phyloP scores from a whole-genome alignment of 2,888 invertebrate species.

The Globia sparganii region DNA sequence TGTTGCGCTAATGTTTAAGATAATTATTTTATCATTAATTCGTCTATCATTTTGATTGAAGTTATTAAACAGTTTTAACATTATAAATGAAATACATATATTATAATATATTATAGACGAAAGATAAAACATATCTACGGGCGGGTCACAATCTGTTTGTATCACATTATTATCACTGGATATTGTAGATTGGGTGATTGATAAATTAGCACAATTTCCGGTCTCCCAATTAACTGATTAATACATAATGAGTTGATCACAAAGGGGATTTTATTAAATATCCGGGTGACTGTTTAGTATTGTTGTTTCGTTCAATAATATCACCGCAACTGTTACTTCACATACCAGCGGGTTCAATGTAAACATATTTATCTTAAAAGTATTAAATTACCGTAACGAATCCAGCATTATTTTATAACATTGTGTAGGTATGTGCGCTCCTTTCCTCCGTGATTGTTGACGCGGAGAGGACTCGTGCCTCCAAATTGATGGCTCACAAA shows the following conservation, averaged over 20 bases:
- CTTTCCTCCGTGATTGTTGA: neutral
- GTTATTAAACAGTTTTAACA: too few relatives aligned
- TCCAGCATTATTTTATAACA: neutral
- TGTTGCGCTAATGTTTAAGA: too few relatives aligned
- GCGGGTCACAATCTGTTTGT: neutral
- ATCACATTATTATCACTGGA: neutral
- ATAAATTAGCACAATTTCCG: neutral
- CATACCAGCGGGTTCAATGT: neutral
- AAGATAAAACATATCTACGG: neutral
- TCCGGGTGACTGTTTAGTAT: slow-evolving; percentile 7
- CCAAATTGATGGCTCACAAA: slow-evolving; percentile 12
- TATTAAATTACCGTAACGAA: neutral
- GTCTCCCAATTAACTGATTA: slow-evolving; percentile 9
- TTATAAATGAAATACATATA: too few relatives aligned
- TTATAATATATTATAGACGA: neutral
- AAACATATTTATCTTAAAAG: neutral
- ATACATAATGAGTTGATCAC: slow-evolving; percentile 3
- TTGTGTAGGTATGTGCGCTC: neutral
- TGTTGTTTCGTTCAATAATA: slow-evolving; percentile 6
- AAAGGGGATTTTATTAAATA: slow-evolving; percentile 24
- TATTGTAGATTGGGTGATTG: neutral
- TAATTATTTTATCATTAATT: too few relatives aligned
- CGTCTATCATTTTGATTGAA: too few relatives aligned
- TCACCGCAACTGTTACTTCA: neutral
- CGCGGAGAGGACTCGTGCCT: neutral